Percentiles rank a stretch among this genome's conserved stretches.
phyloP scores from a whole-genome alignment of 1,140 invertebrate species.

The Homarus americanus region DNA sequence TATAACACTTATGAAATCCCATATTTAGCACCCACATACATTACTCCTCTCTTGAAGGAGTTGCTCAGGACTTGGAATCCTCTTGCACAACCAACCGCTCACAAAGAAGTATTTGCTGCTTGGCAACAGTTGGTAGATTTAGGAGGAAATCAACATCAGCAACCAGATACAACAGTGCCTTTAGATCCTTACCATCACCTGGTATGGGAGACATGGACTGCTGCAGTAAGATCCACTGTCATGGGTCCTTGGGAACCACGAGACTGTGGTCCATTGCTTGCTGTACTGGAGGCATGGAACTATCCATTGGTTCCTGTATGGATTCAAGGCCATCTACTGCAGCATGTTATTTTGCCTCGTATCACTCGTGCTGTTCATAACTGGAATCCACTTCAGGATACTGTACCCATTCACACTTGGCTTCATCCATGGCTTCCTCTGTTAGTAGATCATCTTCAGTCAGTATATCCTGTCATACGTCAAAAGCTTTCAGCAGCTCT shows the following conservation, averaged over 20 bases:
- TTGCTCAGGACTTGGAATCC: constrained; percentile 87
- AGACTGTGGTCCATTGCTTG: constrained; percentile 85
- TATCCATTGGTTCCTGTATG: constrained; percentile 87
- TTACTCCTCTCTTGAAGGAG: constrained; percentile 84
- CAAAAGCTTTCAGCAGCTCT: constrained; percentile 94
- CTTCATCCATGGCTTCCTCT: constrained; percentile 95
- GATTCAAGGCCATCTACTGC: constrained; percentile 90
- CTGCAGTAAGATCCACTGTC: constrained; percentile 85
- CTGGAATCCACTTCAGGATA: constrained; percentile 97
- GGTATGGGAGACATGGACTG: constrained; percentile 95
- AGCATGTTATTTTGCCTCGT: constrained; percentile 89
- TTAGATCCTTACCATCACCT: constrained; percentile 89
- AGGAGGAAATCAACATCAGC: constrained; percentile 40
- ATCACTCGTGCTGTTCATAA: constrained; percentile 88
- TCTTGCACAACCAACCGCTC: constrained; percentile 81
- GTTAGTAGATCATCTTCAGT: constrained; percentile 85
- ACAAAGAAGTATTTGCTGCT: constrained; percentile 65
- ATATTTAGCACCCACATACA: constrained; percentile 83
- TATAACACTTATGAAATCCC: constrained; percentile 80
- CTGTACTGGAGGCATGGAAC: constrained; percentile 89
- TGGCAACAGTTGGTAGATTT: constrained; percentile 68
- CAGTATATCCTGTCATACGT: constrained; percentile 94
- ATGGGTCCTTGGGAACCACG: constrained; percentile 85
- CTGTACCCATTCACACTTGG: constrained; percentile 96
- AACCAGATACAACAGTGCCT: constrained; percentile 74